These are phyloP conservation scores for Noctua janthina DNA, from an alignment of 2,888 invertebrate species.

Conservation along the genomic window DNA sequence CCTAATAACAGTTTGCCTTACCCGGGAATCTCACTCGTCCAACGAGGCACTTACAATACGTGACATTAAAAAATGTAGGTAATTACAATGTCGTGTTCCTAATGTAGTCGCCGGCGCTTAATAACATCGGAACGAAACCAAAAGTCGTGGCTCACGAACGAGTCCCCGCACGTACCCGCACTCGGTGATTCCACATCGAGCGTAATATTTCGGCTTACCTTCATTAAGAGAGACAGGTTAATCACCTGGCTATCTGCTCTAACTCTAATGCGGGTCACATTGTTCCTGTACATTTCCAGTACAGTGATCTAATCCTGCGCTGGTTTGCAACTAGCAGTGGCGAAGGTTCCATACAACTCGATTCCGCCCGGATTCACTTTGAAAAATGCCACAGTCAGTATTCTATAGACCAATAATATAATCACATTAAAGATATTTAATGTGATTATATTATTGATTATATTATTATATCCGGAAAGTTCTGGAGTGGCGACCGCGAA, in stretches of 20 bases:
- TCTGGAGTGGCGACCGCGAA: too few species aligned
- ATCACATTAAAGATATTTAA: too few species aligned
- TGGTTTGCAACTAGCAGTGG: background rate
- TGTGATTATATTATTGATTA: too few species aligned
- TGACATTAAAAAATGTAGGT: background rate
- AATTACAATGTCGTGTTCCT: background rate
- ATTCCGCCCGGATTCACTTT: too few species aligned
- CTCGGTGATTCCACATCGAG: background rate
- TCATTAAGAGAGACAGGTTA: background rate
- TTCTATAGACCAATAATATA: too few species aligned
- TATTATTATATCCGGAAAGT: too few species aligned
- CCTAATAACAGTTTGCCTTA: background rate
- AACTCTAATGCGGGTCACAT: background rate
- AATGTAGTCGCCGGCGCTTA: background rate
- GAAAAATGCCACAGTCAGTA: too few species aligned
- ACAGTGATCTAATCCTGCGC: background rate
- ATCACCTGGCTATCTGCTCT: background rate
- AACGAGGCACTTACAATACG: background rate
- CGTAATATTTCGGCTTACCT: background rate
- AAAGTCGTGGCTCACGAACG: slow-evolving; percentile 9
- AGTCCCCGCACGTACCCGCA: background rate
- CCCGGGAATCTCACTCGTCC: background rate
- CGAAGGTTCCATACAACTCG: too few species aligned
- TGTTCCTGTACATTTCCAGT: background rate
- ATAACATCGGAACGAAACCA: slow-evolving; percentile 12